Percentiles rank a stretch among this genome's conserved stretches.
Evolutionary conservation across 1,140 invertebrate species (phyloP).

Genomic region (Brachionus angularis): DNA sequence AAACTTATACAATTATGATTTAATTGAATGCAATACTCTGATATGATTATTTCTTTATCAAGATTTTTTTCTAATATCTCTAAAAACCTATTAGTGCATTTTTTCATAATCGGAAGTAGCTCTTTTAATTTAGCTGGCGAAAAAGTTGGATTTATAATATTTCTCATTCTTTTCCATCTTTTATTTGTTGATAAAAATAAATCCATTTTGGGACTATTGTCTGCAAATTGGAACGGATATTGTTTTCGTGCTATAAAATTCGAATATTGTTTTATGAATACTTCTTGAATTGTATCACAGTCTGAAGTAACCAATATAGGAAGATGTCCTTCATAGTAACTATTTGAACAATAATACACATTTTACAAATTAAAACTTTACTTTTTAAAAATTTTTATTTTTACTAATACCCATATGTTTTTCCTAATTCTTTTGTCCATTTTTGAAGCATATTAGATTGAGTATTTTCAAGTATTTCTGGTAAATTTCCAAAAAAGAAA

Average conservation of each 20-base stretch:
- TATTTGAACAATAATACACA: too few relatives aligned
- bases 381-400: too few relatives aligned
- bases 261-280: slow-evolving; percentile 59
- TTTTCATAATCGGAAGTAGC: slow-evolving; percentile 21
- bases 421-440: slow-evolving; percentile 56
- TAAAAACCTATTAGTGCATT: slow-evolving; percentile 27
- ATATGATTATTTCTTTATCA: slow-evolving; percentile 27
- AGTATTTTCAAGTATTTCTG: slow-evolving; percentile 24
- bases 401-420: slow-evolving; percentile 59
- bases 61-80: slow-evolving; percentile 1
- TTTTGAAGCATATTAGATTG: slow-evolving; percentile 45
- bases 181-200: slow-evolving; percentile 52
- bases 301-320: slow-evolving; percentile 58
- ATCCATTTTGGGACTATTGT: slow-evolving; percentile 45
- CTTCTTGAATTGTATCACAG: slow-evolving; percentile 54
- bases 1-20: too few relatives aligned
- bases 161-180: slow-evolving; percentile 62
- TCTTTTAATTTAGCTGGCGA: slow-evolving; percentile 61
- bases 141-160: slow-evolving; percentile 64
- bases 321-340: slow-evolving; percentile 55
- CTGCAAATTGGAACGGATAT: slow-evolving; percentile 36
- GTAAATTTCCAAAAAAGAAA: slow-evolving; percentile 40
- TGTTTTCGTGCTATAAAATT: slow-evolving; percentile 57
- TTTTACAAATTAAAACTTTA: too few relatives aligned
- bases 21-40: too few relatives aligned